phyloP scores from a whole-genome alignment of 1,140 invertebrate genomes.

The Danaus melanippus region DNA sequence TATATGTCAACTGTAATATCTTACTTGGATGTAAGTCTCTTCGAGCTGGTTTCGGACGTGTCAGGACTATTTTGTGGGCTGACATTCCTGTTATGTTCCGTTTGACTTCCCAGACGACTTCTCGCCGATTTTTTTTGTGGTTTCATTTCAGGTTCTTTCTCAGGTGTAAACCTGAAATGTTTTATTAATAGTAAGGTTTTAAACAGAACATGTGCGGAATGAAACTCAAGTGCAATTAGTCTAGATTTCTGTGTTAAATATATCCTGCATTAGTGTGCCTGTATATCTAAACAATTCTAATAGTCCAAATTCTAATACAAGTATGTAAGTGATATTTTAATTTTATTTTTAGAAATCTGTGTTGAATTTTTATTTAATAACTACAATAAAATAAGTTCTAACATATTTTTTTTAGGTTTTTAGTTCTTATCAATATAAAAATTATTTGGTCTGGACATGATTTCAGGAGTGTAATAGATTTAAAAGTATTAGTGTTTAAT shows the following conservation, averaged over 20 bases:
- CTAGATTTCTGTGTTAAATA: no score
- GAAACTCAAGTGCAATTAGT: no score
- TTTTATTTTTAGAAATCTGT: no score
- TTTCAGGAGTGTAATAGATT: background rate
- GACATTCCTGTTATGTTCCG: slow-evolving; percentile 29
- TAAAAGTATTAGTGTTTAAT: slow-evolving; percentile 2
- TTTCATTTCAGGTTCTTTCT: slow-evolving; percentile 36
- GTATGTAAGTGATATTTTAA: no score
- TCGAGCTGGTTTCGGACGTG: slow-evolving; percentile 30
- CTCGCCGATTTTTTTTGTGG: slow-evolving; percentile 31
- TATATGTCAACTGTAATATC: slow-evolving; percentile 10
- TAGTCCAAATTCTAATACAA: no score
- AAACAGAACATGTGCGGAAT: background rate
- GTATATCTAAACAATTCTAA: no score
- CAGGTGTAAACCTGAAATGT: slow-evolving; percentile 54
- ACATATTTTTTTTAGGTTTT: no score
- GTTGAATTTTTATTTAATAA: no score
- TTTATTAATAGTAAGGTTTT: background rate
- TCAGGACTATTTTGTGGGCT: slow-evolving; percentile 34
- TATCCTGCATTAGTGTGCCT: no score
- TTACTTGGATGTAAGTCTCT: slow-evolving; percentile 51
- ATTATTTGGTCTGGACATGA: no score
- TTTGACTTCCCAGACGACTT: slow-evolving; percentile 37
- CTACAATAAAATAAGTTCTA: no score
- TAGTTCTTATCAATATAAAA: no score